phyloP scores from a whole-genome alignment of 2,888 invertebrate genomes.

The Rhopalosiphum nymphaeae region DNA sequence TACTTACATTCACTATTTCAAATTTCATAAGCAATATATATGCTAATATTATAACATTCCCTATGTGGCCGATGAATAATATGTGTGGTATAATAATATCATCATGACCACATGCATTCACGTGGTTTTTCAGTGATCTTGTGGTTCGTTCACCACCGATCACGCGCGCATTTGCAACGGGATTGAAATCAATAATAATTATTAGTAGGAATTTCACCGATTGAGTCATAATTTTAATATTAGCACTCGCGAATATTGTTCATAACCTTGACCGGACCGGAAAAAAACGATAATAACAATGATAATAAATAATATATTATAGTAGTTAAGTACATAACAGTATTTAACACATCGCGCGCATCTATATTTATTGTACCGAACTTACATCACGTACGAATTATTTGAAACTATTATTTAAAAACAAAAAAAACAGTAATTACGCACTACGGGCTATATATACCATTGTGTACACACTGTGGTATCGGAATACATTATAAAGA shows the following conservation, averaged over 20 bases:
- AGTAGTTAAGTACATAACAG: background rate
- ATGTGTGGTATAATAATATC: background rate
- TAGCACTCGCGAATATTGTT: background rate
- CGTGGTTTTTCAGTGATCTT: background rate
- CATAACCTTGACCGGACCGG: slow-evolving; percentile 1
- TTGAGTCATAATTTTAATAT: slow-evolving; percentile 9
- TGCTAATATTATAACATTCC: background rate
- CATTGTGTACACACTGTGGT: background rate
- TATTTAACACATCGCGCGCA: background rate
- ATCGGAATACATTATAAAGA: background rate
- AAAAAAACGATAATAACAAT: background rate
- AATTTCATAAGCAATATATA: background rate
- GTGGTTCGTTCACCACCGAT: background rate
- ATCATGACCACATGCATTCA: background rate
- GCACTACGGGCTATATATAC: background rate
- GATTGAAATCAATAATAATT: background rate
- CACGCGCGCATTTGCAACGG: background rate
- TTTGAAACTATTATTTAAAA: background rate
- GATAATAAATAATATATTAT: background rate
- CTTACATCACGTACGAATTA: background rate
- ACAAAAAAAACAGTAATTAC: background rate
- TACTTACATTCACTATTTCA: background rate
- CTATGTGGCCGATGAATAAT: background rate
- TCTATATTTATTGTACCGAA: background rate
- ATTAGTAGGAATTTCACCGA: background rate